These are phyloP conservation scores for Trachelus stipa DNA, from an alignment of 2,888 invertebrate genomes.

Conservation along the genomic window DNA sequence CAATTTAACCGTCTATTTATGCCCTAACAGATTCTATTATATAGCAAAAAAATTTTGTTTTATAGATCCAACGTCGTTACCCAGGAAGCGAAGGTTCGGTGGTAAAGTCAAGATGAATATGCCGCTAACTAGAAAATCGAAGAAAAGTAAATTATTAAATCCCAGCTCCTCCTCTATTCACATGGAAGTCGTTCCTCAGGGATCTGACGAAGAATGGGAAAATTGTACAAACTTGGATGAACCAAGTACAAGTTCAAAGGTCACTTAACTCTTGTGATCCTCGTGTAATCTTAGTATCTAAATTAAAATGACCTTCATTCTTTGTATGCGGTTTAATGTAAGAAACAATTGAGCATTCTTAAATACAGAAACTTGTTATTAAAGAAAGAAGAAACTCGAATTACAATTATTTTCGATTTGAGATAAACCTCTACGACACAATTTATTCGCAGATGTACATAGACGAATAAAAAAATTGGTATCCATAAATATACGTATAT, in stretches of 20 bases:
- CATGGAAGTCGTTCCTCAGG: constrained; percentile 24
- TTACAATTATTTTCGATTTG: background rate
- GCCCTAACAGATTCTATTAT: background rate
- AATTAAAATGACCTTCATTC: background rate
- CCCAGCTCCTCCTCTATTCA: constrained; percentile 19
- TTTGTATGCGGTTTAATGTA: background rate
- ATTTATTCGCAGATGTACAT: constrained; percentile 54
- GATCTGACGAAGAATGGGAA: constrained; percentile 37
- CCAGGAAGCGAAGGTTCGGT: constrained; percentile 44
- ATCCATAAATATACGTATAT: constrained; percentile 59
- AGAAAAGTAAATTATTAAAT: constrained; percentile 20
- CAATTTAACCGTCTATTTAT: background rate
- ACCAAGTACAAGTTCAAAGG: constrained; percentile 30
- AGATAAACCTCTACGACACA: constrained; percentile 37
- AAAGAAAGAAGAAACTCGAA: constrained; percentile 4
- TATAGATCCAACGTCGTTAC: constrained; percentile 59
- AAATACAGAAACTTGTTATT: constrained; percentile 22
- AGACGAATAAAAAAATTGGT: constrained; percentile 44
- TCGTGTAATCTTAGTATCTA: background rate
- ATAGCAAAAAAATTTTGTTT: constrained; percentile 7
- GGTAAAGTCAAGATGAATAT: constrained; percentile 5
- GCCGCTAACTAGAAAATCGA: constrained; percentile 23
- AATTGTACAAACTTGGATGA: constrained; percentile 15
- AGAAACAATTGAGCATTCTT: background rate
- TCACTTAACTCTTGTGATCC: background rate